Evolutionary conservation across 2,888 invertebrate genomes (phyloP), one percentile per base, ranked within the genome.

Genomic region (Monochamus alternatus): DNA sequence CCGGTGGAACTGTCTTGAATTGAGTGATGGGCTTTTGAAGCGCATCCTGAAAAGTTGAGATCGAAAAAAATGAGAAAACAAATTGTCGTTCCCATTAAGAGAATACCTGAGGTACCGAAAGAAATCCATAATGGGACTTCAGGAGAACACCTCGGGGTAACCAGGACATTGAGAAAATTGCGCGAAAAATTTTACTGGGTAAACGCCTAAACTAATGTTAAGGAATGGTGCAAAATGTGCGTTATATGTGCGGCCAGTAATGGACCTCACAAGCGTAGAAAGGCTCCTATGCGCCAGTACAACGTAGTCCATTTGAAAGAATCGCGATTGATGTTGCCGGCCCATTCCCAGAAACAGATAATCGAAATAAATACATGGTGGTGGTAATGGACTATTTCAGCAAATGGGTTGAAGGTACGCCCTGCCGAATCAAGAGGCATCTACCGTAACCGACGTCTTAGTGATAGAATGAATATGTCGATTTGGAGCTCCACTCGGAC

Each of bases 291-390:
- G 71, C n/a, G 22, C 14, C 68, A 68, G 58, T 75, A 76, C 75
- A 78, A 80, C 63, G 74, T 81, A 76, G 78, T 22, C 78, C 78
- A 47, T 81, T 82, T 58, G 78, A 80, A 59, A 51, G 81, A 31
- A 78, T 81, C 7, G 80, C 80, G 9, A 75, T 83, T 7, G 80
- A 82, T 73, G 74, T 81, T 7, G 75, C 79, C 12, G 83, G 80
- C 9, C 80, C 79, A 5, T 81, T 81, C 55, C 82, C 81, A 9
- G 73, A 67, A 22, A 77, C 80, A 0, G 64, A 75, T 9, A 65
- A 44, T 60, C 68, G 73, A 51, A 81, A 79, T 43, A 72, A 66
- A 58, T 75, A 73, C 62, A 75, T 73, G 63, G 55, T 72, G 9
- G 73, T 55, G 3, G 65, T 51, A 5, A 75, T 75, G 75, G 60